Conservation (phyloP, 1,140 invertebrate genomes). For the Bombyx mandarina region DNA sequence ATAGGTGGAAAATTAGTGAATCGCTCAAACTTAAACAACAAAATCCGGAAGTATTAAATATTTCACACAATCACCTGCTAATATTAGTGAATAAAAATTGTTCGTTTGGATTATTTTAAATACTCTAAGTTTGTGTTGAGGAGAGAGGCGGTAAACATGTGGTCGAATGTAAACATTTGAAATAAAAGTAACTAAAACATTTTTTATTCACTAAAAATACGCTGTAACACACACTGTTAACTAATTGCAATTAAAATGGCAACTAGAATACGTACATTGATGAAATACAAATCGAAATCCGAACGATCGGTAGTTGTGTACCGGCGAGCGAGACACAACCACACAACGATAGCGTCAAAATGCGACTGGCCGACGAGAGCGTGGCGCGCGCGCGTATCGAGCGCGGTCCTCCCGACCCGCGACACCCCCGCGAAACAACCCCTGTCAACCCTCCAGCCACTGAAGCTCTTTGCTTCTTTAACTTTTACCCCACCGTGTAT, state of each 20-base stretch:
- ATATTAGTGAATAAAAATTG: no score
- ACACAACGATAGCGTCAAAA: conserved; percentile 42
- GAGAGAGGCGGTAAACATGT: conserved; percentile 26
- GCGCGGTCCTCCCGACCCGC: conserved; percentile 39
- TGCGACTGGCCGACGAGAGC: conserved; percentile 41
- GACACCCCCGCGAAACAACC: conserved; percentile 42
- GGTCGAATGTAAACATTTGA: conserved; percentile 33
- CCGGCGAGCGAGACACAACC: conserved; percentile 25
- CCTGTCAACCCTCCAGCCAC: conserved; percentile 31
- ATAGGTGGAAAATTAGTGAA: no score
- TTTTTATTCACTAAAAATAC: conserved; percentile 8
- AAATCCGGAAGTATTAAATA: not conserved
- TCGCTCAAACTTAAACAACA: not conserved
- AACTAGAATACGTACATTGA: conserved; percentile 46
- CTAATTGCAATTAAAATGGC: conserved; percentile 6
- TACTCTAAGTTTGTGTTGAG: not conserved
- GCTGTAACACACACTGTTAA: not conserved
- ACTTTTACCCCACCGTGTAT: conserved; percentile 9
- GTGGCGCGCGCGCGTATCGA: conserved; percentile 64
- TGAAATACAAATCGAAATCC: conserved; percentile 41
- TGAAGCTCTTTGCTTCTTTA: conserved; percentile 20
- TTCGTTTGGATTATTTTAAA: no score
- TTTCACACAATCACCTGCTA: not conserved
- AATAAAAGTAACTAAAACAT: conserved; percentile 7
- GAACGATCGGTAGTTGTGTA: conserved; percentile 41